Conservation (phyloP, 2,113 vertebrate genomes). For the Rhynchopsitta pachyrhyncha region DNA sequence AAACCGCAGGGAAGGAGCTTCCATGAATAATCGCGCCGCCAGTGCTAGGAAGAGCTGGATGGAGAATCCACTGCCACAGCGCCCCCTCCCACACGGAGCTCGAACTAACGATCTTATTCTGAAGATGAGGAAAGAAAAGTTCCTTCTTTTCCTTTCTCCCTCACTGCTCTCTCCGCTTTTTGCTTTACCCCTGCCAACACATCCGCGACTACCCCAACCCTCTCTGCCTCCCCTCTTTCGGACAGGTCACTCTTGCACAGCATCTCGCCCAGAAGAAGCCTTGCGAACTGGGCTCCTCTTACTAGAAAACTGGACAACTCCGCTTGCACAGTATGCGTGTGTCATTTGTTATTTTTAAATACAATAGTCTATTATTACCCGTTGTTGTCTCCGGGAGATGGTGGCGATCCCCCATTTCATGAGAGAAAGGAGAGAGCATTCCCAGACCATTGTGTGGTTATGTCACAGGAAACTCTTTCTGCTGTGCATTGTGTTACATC, state of each 20-base stretch:
- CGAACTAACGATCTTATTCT: not conserved
- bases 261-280: not conserved
- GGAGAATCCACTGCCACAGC: constrained; percentile 73
- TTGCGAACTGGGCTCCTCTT: not conserved
- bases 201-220: not conserved
- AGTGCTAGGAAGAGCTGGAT: not conserved
- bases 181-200: not conserved
- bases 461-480: constrained; percentile 57
- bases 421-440: constrained; percentile 55
- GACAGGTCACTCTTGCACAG: not conserved
- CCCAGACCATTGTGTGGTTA: constrained; percentile 43
- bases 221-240: not conserved
- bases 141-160: not conserved
- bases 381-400: constrained; percentile 47
- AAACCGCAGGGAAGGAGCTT: not conserved
- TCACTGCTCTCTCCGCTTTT: not conserved
- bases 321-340: constrained; percentile 16
- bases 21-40: not conserved
- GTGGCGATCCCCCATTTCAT: constrained; percentile 42
- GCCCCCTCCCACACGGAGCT: constrained; percentile 70
- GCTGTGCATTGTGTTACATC: constrained; percentile 22
- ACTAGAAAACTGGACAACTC: constrained; percentile 1
- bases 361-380: constrained; percentile 61
- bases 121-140: constrained; percentile 9
- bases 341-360: constrained; percentile 55